Percentiles rank a stretch among this genome's conserved stretches.
Evolutionary conservation across 1,140 invertebrate genomes (phyloP).

Genomic region (Ctenoplectra terminalis): DNA sequence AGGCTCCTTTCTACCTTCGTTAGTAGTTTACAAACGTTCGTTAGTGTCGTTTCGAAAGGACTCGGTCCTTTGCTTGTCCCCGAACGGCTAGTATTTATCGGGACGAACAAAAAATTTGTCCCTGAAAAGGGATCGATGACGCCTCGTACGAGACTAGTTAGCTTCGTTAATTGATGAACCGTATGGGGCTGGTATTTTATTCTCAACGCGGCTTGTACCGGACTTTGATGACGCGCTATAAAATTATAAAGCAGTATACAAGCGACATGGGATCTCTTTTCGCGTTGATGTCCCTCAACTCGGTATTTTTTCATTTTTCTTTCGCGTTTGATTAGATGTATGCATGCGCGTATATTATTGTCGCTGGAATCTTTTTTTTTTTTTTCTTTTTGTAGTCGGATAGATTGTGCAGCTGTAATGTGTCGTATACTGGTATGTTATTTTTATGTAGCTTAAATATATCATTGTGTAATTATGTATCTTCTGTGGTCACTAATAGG

Average conservation of each 20-base stretch:
- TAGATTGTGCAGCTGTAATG: too few species aligned
- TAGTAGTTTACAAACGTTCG: constrained; percentile 58
- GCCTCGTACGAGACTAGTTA: constrained; percentile 28
- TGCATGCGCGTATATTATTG: too few species aligned
- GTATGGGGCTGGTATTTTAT: background rate
- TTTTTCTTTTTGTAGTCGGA: too few species aligned
- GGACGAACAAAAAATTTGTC: constrained; percentile 37
- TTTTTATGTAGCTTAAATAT: too few species aligned
- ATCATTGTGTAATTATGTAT: too few species aligned
- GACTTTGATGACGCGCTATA: background rate
- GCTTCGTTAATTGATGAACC: constrained; percentile 38
- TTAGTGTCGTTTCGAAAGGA: constrained; percentile 51
- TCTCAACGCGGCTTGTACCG: background rate
- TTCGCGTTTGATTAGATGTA: too few species aligned
- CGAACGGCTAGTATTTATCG: constrained; percentile 37
- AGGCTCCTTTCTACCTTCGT: constrained; percentile 57
- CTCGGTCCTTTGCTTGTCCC: constrained; percentile 36
- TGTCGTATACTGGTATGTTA: too few species aligned
- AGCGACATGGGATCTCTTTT: background rate
- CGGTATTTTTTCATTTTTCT: background rate
- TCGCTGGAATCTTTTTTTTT: too few species aligned
- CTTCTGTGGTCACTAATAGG: too few species aligned
- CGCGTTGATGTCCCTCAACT: too few species aligned
- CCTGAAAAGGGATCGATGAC: constrained; percentile 38
- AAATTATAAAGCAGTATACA: background rate